Evolutionary conservation across 2,797 vertebrate genomes (phyloP).

Genomic region (Schizothorax lantsangensis): DNA sequence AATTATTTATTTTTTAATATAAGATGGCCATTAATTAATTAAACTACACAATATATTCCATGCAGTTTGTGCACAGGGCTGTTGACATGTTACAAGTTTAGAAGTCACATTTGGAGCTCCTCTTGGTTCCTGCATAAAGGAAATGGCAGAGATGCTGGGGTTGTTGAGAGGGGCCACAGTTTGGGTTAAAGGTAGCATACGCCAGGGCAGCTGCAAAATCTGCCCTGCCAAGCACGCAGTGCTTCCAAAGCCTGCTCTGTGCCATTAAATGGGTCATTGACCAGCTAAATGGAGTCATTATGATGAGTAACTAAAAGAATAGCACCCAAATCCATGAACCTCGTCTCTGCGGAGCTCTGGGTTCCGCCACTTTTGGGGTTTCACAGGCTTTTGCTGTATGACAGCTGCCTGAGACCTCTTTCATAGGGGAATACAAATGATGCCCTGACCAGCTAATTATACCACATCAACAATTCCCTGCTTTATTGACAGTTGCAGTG

Average conservation of each 20-base stretch:
- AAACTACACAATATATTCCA: not conserved
- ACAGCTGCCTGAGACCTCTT: conserved; percentile 78
- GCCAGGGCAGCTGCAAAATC: conserved; percentile 79
- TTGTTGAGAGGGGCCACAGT: conserved; percentile 41
- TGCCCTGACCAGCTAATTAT: conserved; percentile 75
- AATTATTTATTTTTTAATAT: not conserved
- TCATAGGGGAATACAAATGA: conserved; percentile 77
- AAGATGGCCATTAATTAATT: not conserved
- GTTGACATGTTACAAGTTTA: not conserved
- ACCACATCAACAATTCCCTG: conserved; percentile 74
- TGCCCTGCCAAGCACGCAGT: conserved; percentile 81
- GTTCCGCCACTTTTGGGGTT: conserved; percentile 75
- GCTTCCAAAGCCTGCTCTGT: conserved; percentile 81
- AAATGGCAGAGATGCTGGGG: conserved; percentile 4
- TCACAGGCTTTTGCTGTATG: conserved; percentile 71
- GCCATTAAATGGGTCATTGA: conserved; percentile 84
- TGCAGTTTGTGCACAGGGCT: not conserved
- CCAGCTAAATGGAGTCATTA: conserved; percentile 86
- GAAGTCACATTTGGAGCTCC: not conserved
- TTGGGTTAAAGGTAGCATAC: conserved; percentile 63
- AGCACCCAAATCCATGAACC: conserved; percentile 75
- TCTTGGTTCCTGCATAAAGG: not conserved
- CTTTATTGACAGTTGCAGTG: conserved; percentile 73
- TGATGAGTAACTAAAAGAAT: conserved; percentile 86
- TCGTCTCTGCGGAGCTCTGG: conserved; percentile 68